Conservation (phyloP, 2,113 vertebrate species). For the Cyprinodon variegatus region DNA sequence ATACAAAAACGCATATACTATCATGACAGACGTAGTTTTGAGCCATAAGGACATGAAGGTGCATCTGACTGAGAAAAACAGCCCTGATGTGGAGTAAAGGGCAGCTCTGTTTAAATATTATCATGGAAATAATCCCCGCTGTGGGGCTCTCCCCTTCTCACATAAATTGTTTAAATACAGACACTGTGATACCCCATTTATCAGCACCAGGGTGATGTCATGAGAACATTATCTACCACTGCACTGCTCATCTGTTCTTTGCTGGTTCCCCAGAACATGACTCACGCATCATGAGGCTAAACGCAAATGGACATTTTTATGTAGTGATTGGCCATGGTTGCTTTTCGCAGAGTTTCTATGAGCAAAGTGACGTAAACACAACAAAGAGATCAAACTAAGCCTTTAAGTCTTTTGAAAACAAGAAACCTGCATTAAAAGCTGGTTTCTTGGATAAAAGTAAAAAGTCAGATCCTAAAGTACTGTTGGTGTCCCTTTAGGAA, state of each 20-base stretch:
- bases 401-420: not conserved
- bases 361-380: conserved; percentile 13
- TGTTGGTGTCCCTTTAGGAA: not conserved
- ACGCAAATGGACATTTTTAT: conserved; percentile 40
- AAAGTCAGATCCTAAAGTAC: not conserved
- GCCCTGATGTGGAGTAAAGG: conserved; percentile 52
- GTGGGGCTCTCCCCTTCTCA: conserved; percentile 67
- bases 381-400: conserved; percentile 8
- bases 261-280: conserved; percentile 46
- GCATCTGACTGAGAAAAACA: conserved; percentile 65
- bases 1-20: conserved; percentile 43
- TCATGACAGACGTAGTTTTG: conserved; percentile 37
- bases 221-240: conserved; percentile 67
- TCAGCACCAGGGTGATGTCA: conserved; percentile 68
- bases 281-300: conserved; percentile 54
- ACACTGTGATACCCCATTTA: conserved; percentile 75
- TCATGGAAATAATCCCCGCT: conserved; percentile 75
- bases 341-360: conserved; percentile 20
- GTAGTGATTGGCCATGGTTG: conserved; percentile 48
- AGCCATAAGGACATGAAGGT: conserved; percentile 51
- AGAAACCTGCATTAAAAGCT: conserved; percentile 11
- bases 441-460: not conserved
- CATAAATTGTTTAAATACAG: conserved; percentile 80
- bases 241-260: conserved; percentile 56
- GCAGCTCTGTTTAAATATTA: conserved; percentile 80